Evolutionary conservation across 2,888 invertebrate genomes (phyloP), one percentile per base, ranked within the genome.

Genomic region (Muschampia plurimacula): DNA sequence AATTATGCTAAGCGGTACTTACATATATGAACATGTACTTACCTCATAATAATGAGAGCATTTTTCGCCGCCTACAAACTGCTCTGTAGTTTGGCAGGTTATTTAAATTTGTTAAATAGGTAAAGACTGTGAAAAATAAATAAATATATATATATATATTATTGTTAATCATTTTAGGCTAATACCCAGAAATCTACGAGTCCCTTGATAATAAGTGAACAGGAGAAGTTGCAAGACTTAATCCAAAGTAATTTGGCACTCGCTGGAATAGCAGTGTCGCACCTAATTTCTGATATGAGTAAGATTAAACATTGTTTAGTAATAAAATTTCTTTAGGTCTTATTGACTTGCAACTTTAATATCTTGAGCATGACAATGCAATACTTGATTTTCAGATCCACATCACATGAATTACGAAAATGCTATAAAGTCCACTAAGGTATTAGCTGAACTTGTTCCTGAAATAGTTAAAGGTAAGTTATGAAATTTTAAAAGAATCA

Each of bases 381-480:
- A 41, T 63, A 9, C 3, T 41, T 41, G 13, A n/a, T 71, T 65
- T 82, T 80, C n/a, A 90, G 90, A 87, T 76, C 83, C 83, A 0
- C 83, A 87, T 13, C 81, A 83, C 32, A 77, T 88, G 2, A 86
- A 90, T 72, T 86, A 85, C 73, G 74, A 78, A 1, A 74, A 82
- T 0, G 89, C 88, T 0, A 71, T 81, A 0, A 81, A 86, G 41
- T 82, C 86, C 0, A 82, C 82, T 0, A 67, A 80, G 0, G 76
- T 77, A 0, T 63, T 90, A 13, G 81, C 86, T 0, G 77, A 84
- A 55, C 49, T 86, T 2, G 78, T 89, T 71, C 81, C 82, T 0
- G 77, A 75, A 1, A 82, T 89, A 13, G 84, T 83, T 0, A 82
- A 84, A 81, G 89, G 90, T 89, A 80, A 8, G 13, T 36, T 36